phyloP scores from a whole-genome alignment of 1,140 invertebrate genomes.

The Brachionus rubens region DNA sequence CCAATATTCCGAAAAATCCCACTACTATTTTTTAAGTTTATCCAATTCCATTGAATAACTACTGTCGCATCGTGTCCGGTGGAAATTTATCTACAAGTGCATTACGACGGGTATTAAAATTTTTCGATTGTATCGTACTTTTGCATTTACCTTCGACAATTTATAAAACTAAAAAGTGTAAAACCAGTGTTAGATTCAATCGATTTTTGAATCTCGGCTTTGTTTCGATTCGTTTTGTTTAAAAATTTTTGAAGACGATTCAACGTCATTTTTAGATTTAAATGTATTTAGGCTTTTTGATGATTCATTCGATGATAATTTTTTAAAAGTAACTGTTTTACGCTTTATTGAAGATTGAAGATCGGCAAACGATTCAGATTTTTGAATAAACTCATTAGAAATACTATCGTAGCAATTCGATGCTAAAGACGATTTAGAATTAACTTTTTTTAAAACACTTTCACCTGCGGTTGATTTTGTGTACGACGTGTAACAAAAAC shows the following conservation, averaged over 20 bases:
- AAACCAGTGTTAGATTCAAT: background rate
- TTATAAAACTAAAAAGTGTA: background rate
- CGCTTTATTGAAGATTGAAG: background rate
- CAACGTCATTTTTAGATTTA: background rate
- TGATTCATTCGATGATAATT: background rate
- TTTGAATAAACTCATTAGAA: background rate
- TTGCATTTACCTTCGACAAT: constrained; percentile 14
- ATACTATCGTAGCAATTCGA: background rate
- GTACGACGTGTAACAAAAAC: background rate
- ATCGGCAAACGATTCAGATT: background rate
- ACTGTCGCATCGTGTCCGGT: background rate
- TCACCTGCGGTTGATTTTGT: background rate
- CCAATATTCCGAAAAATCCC: background rate
- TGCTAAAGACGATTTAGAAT: background rate
- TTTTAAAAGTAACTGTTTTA: constrained; percentile 25
- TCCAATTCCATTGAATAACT: constrained; percentile 4
- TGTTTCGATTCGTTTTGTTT: background rate
- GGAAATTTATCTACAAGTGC: constrained; percentile 4
- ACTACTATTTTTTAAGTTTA: background rate
- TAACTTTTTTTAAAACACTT: background rate
- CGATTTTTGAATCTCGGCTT: background rate
- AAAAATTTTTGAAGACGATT: no score
- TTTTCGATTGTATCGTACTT: background rate
- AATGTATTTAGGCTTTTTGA: background rate
- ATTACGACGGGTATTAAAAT: background rate